Evolutionary conservation across 2,888 invertebrate species (phyloP), one percentile per base, ranked within the genome.

Genomic region (Drosophila mimetica): DNA sequence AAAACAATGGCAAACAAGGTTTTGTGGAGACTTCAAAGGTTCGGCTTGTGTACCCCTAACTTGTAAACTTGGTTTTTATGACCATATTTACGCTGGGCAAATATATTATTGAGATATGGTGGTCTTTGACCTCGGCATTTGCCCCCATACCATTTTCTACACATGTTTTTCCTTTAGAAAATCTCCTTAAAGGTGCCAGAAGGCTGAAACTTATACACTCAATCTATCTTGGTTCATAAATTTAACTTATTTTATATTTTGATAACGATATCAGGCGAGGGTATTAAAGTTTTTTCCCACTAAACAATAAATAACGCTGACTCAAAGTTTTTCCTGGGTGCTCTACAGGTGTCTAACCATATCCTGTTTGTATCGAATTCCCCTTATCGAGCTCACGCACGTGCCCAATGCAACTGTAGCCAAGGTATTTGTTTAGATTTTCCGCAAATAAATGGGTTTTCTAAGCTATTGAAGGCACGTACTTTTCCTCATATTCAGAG

Each of bases 81-180:
- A 48, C 47, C 13, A 39, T 64, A 66, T 64, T 64, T 50, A 22
- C 65, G 28, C 36, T 14, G 11, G 16, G 42, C 42, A 64, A 64
- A 64, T 42, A 44, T 50, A 64, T 50, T 42, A 44, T 50, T 65
- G 42, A 22, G 4, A 8, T 32, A 25, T 4, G 18, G n/a, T 41
- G 66, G 51, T 65, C 67, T 65, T 46, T 65, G 64, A 65, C 66
- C 66, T 14, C 18, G 39, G 54, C n/a, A 47, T 16, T 22, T 4
- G 9, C 34, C 30, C 20, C 32, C n/a, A 42, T 2, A 22, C 42
- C 22, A 14, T 11, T 37, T 18, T 39, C 32, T 2, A 11, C 4
- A 48, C 2, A 16, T 22, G 8, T 51, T 6, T 50, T 25, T 9
- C 8, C 16, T n/a, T n/a, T 4, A 37, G 16, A 2, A 37, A 9